Evolutionary conservation across 2,113 vertebrate genomes (phyloP).

Genomic region (Myiopsitta monachus): DNA sequence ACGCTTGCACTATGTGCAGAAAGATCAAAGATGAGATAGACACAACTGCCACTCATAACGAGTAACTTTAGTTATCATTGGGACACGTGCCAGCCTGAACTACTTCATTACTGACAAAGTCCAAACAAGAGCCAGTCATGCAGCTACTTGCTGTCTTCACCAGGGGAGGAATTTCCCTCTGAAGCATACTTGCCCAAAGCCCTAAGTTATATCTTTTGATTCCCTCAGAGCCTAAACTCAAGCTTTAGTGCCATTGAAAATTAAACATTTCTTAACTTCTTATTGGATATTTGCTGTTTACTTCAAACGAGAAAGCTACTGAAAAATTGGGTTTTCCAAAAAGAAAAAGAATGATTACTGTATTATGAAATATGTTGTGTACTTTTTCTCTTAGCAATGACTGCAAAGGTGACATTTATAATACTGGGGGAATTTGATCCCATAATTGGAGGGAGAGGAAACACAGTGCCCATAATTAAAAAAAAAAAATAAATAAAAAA

Average conservation of each 20-base stretch:
- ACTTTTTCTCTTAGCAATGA: background rate
- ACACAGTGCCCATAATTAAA: background rate
- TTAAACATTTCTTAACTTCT: background rate
- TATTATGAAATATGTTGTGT: background rate
- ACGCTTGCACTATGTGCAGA: accelerated
- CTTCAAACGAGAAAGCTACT: background rate
- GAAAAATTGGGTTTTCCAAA: background rate
- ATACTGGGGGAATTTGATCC: background rate
- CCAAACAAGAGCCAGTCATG: background rate
- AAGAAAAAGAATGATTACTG: background rate
- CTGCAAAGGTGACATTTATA: background rate
- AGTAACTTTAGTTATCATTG: background rate
- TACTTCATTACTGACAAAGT: background rate
- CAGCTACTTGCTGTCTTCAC: background rate
- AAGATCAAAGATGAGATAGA: background rate
- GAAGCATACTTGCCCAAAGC: background rate
- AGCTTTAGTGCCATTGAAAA: background rate
- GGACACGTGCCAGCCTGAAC: background rate
- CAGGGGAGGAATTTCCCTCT: background rate
- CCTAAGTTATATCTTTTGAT: background rate
- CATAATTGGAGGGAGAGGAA: background rate
- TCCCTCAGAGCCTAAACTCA: background rate
- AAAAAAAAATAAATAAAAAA: background rate
- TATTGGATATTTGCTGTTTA: background rate
- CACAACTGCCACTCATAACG: background rate